A percentile compares a stretch with the other conserved stretches of the same genome.
These are phyloP conservation scores for Drosophila tripunctata DNA, from an alignment of 2,888 invertebrate species.

Conservation along the genomic window DNA sequence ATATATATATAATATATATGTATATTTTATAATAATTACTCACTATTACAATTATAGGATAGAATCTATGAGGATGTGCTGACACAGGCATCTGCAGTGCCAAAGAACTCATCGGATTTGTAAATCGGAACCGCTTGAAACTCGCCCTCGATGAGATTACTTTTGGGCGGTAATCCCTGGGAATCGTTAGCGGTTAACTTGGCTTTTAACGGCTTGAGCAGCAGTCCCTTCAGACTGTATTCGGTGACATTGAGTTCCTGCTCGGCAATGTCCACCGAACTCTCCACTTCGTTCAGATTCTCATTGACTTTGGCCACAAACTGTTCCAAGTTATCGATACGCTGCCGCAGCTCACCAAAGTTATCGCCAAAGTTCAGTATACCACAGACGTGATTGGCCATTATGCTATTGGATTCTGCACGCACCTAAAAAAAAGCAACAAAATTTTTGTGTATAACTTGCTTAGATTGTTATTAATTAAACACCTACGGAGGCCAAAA, in stretches of 20 bases:
- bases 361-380: constrained; percentile 85
- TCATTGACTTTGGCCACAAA: constrained; percentile 86
- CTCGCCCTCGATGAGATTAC: constrained; percentile 74
- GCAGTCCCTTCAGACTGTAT: constrained; percentile 86
- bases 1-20: too few species aligned
- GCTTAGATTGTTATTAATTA: too few species aligned
- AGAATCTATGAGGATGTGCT: not conserved
- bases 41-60: too few species aligned
- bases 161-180: constrained; percentile 28
- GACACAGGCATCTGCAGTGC: constrained; percentile 12
- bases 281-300: constrained; percentile 86
- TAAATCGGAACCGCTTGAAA: constrained; percentile 82
- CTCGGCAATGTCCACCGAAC: constrained; percentile 87
- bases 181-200: constrained; percentile 51
- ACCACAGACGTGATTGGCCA: constrained; percentile 85
- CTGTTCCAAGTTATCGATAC: constrained; percentile 86
- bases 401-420: constrained; percentile 78
- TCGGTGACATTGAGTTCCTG: constrained; percentile 86
- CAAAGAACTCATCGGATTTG: constrained; percentile 82
- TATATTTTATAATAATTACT: too few species aligned
- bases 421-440: constrained; percentile 75
- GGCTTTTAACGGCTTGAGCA: constrained; percentile 87
- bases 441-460: too few species aligned
- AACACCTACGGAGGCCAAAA: constrained; percentile 85
- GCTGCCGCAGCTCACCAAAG: constrained; percentile 85